These are phyloP conservation scores for Dasyornis broadbenti DNA, from an alignment of 2,113 vertebrate species.

Conservation along the genomic window DNA sequence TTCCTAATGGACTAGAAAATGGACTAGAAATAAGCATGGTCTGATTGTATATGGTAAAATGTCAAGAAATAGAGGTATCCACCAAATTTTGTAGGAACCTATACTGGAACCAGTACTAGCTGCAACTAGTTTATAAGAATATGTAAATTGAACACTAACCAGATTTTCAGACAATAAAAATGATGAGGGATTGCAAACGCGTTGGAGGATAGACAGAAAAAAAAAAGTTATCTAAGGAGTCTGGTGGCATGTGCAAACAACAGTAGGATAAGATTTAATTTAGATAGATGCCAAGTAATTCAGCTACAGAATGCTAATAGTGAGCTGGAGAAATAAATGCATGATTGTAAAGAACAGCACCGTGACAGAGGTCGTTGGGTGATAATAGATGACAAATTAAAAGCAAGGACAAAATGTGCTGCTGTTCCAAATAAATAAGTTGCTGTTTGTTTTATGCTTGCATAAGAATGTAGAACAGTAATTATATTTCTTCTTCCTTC, in stretches of 20 bases:
- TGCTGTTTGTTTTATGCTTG: not conserved
- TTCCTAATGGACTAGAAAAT: not conserved
- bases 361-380: conserved; percentile 21
- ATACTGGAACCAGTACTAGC: not conserved
- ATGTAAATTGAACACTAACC: conserved; percentile 31
- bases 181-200: conserved; percentile 11
- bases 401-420: conserved; percentile 13
- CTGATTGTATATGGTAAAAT: not conserved
- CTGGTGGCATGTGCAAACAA: conserved; percentile 45
- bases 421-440: conserved; percentile 26
- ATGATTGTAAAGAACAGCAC: not conserved
- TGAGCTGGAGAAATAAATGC: conserved; percentile 24
- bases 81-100: not conserved
- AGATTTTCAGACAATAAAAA: conserved; percentile 39
- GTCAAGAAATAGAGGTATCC: not conserved
- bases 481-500: not conserved
- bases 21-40: not conserved
- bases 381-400: conserved; percentile 49
- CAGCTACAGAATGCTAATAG: conserved; percentile 44
- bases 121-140: not conserved
- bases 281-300: conserved; percentile 60
- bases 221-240: conserved; percentile 22
- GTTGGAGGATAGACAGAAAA: not conserved
- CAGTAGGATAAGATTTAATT: conserved; percentile 64
- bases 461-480: not conserved